Conservation (phyloP, 2,797 vertebrate species). For the Cuniculus paca region DNA sequence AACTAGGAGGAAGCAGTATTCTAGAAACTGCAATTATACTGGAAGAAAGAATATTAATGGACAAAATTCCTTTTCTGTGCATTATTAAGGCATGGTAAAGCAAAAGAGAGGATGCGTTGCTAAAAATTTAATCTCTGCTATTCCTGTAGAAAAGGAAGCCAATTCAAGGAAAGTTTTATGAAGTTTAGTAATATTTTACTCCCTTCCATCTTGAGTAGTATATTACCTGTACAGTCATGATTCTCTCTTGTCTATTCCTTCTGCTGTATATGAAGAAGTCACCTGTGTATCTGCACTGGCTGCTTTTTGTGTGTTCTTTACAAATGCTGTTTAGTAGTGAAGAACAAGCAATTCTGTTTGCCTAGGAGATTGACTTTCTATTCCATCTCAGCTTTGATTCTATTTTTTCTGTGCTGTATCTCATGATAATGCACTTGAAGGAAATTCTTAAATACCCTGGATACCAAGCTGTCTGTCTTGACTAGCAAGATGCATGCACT, state of each 20-base stretch:
- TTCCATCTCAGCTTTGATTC: slow-evolving; percentile 5
- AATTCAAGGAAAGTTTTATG: background rate
- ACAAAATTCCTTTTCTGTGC: slow-evolving; percentile 18
- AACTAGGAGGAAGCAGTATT: slow-evolving; percentile 56
- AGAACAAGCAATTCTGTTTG: slow-evolving; percentile 67
- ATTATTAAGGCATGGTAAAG: slow-evolving; percentile 44
- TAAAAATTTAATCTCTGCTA: slow-evolving; percentile 2
- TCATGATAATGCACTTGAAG: slow-evolving; percentile 59
- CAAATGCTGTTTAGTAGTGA: slow-evolving; percentile 59
- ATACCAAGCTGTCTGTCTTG: slow-evolving; percentile 58
- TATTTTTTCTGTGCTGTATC: background rate
- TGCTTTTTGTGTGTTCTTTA: slow-evolving; percentile 47
- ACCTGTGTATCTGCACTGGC: slow-evolving; percentile 18
- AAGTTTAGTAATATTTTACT: slow-evolving; percentile 61
- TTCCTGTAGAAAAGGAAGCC: slow-evolving; percentile 54
- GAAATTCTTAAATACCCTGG: slow-evolving; percentile 29
- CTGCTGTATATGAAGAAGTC: slow-evolving; percentile 48
- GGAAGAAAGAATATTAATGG: slow-evolving; percentile 59
- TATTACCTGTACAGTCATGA: slow-evolving; percentile 52
- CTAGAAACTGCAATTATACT: slow-evolving; percentile 69
- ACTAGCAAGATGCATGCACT: slow-evolving; percentile 52
- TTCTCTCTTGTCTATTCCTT: slow-evolving; percentile 60
- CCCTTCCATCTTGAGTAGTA: slow-evolving; percentile 31
- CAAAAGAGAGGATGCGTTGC: slow-evolving; percentile 41
- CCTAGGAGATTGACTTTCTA: slow-evolving; percentile 66